Percentiles rank a stretch among this genome's conserved stretches.
Conservation (phyloP, 2,797 vertebrate genomes). For the Limnodromus scolopaceus region DNA sequence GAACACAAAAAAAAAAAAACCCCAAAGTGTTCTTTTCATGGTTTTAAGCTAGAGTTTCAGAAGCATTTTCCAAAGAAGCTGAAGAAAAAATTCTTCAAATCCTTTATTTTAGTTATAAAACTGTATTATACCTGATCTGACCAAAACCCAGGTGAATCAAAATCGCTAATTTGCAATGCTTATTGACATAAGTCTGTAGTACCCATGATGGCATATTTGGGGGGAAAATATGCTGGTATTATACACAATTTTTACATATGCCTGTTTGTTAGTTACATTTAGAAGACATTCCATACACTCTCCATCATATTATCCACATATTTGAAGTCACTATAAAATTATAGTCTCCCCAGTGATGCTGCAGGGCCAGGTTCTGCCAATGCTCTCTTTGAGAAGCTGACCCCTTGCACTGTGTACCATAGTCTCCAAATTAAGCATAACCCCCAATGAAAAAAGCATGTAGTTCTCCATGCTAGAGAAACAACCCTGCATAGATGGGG, state of each 20-base stretch:
- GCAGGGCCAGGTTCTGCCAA: neutral
- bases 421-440: neutral
- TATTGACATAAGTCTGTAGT: neutral
- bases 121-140: neutral
- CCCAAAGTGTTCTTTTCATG: neutral
- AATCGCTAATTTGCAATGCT: neutral
- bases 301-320: neutral
- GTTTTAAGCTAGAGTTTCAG: neutral
- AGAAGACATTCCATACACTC: neutral
- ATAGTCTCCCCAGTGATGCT: no score
- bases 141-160: neutral
- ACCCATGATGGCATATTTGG: neutral
- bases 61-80: neutral
- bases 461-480: neutral
- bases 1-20: no score
- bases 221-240: neutral
- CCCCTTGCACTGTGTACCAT: neutral
- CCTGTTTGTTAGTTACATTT: neutral
- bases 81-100: neutral
- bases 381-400: neutral
- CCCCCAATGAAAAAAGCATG: neutral
- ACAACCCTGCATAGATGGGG: neutral
- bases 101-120: neutral
- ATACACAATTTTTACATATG: fast-evolving
- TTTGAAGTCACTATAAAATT: neutral